These are phyloP conservation scores for Drosophila ercepeae DNA, from an alignment of 1,140 invertebrate genomes.

Conservation along the genomic window DNA sequence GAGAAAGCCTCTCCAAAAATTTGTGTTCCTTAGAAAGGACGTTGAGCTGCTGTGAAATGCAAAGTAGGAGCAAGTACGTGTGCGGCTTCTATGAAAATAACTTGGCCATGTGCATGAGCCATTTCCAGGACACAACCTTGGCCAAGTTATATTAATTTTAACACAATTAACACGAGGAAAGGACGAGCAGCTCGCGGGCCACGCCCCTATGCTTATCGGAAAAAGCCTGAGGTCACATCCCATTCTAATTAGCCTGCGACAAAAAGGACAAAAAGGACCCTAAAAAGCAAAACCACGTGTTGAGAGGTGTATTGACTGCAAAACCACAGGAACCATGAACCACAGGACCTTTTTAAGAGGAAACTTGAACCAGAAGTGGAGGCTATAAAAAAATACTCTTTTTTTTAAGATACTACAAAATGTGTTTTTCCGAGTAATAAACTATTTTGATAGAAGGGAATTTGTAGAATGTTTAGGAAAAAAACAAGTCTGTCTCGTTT, in stretches of 20 bases:
- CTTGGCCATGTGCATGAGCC: slow-evolving; percentile 32
- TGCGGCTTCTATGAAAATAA: slow-evolving; percentile 2
- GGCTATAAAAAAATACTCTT: slow-evolving; percentile 1
- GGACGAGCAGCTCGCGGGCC: neutral
- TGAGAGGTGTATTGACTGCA: slow-evolving; percentile 49
- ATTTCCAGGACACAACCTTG: slow-evolving; percentile 25
- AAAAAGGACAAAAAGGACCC: slow-evolving; percentile 15
- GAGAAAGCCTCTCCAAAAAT: slow-evolving; percentile 17
- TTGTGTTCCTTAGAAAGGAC: slow-evolving; percentile 12
- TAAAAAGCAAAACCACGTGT: slow-evolving; percentile 16
- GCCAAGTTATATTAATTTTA: slow-evolving; percentile 35
- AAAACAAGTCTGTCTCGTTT: neutral
- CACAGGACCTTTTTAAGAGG: slow-evolving; percentile 38
- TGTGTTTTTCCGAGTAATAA: neutral
- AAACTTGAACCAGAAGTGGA: slow-evolving; percentile 25
- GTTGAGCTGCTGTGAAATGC: neutral
- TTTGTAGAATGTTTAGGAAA: neutral
- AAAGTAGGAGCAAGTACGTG: slow-evolving; percentile 1
- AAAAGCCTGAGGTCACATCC: slow-evolving; percentile 6
- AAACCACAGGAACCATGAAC: slow-evolving; percentile 57
- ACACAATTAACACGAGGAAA: slow-evolving; percentile 30
- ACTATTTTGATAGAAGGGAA: neutral
- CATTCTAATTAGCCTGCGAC: slow-evolving; percentile 53
- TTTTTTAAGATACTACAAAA: neutral
- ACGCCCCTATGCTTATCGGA: slow-evolving; percentile 45